Evolutionary conservation across 2,888 invertebrate genomes (phyloP).

Genomic region (Xestoiulus laeticollis): DNA sequence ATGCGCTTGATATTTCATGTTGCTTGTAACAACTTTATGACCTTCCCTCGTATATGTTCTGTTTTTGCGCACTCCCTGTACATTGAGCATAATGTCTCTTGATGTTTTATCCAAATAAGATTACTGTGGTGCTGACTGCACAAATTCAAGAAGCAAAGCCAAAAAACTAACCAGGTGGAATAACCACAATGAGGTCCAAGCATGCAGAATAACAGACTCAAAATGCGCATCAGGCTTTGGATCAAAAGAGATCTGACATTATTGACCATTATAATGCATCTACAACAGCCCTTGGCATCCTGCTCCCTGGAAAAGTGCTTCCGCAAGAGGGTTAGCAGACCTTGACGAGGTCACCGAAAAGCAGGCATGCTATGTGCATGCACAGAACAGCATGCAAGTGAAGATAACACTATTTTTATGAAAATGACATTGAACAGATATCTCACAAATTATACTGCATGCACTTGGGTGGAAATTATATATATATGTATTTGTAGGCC

Average conservation of each 20-base stretch:
- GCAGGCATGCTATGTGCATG: background rate
- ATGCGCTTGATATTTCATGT: no score
- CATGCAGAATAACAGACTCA: background rate
- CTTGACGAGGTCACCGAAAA: background rate
- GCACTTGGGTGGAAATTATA: background rate
- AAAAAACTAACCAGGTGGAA: constrained; percentile 6
- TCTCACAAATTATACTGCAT: background rate
- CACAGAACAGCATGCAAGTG: background rate
- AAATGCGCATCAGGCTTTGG: background rate
- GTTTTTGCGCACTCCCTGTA: no score
- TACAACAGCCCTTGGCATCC: background rate
- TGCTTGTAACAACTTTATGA: no score
- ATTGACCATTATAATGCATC: background rate
- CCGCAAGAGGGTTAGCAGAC: background rate
- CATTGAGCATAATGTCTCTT: no score
- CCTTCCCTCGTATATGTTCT: no score
- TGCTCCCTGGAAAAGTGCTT: background rate
- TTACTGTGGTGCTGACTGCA: background rate
- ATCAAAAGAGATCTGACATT: background rate
- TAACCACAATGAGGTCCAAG: background rate
- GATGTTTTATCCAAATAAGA: no score
- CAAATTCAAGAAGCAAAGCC: background rate
- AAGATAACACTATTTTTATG: background rate
- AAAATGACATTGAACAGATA: background rate
- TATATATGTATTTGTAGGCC: no score